A percentile compares a stretch with the other conserved stretches of the same genome.
phyloP scores from a whole-genome alignment of 2,113 vertebrate genomes.

The Corvus hawaiiensis region DNA sequence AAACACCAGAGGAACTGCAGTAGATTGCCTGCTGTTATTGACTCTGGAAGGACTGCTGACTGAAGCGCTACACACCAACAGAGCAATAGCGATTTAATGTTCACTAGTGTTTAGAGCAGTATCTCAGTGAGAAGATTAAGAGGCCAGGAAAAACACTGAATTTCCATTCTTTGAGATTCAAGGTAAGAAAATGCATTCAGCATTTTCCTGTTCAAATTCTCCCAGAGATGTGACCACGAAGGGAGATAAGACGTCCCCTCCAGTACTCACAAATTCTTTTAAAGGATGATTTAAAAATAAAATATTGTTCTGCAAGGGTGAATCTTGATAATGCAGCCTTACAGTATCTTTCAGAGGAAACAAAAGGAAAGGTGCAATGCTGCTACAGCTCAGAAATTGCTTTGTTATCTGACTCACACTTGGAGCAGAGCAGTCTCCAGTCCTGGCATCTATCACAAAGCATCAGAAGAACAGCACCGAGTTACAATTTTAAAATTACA shows the following conservation, averaged over 20 bases:
- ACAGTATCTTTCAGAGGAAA: constrained; percentile 29
- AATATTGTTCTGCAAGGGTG: neutral
- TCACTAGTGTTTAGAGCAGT: constrained; percentile 53
- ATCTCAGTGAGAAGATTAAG: constrained; percentile 42
- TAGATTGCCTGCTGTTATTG: constrained; percentile 38
- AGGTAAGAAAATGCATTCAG: neutral
- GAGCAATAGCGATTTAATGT: constrained; percentile 27
- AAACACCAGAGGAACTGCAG: neutral
- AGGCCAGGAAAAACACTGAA: constrained; percentile 21
- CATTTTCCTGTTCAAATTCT: neutral
- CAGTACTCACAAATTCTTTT: neutral
- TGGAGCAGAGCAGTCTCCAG: neutral
- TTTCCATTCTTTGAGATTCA: constrained; percentile 20
- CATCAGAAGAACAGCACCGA: neutral
- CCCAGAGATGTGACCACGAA: neutral
- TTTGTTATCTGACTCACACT: constrained; percentile 48
- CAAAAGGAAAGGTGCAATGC: constrained; percentile 28
- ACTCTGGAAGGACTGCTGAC: constrained; percentile 36
- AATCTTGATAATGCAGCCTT: constrained; percentile 17
- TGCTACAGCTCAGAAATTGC: constrained; percentile 47
- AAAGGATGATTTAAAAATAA: constrained; percentile 26
- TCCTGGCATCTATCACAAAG: constrained; percentile 39
- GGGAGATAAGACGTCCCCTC: neutral
- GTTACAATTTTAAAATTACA: constrained; percentile 40
- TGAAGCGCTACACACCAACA: neutral